Conservation (phyloP, 2,113 vertebrate genomes). For the Dolichotis patagonum region DNA sequence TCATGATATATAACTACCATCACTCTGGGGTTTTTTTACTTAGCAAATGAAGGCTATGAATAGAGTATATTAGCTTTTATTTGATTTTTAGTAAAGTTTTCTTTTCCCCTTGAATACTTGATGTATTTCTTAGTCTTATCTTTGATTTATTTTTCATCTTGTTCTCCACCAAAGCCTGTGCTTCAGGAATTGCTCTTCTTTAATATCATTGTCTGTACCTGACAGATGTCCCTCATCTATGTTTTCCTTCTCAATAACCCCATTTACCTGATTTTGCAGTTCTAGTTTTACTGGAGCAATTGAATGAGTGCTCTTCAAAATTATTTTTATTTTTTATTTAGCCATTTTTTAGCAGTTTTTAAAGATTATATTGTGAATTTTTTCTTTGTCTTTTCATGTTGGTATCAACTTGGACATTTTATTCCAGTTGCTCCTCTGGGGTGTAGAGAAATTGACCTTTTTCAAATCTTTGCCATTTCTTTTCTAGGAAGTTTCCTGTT, state of each 20-base stretch:
- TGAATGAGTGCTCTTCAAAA: slow-evolving; percentile 86
- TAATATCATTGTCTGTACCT: slow-evolving; percentile 93
- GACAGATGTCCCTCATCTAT: slow-evolving; percentile 91
- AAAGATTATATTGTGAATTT: slow-evolving; percentile 93
- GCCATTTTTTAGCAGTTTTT: slow-evolving; percentile 89
- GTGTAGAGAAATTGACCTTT: slow-evolving; percentile 89
- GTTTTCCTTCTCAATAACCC: slow-evolving; percentile 88
- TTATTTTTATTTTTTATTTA: slow-evolving; percentile 85
- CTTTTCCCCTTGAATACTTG: slow-evolving; percentile 93
- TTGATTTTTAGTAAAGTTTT: slow-evolving; percentile 93
- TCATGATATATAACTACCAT: slow-evolving; percentile 95
- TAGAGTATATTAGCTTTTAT: slow-evolving; percentile 93
- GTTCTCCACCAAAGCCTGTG: slow-evolving; percentile 92
- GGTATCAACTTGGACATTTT: slow-evolving; percentile 88
- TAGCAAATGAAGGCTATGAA: slow-evolving; percentile 92
- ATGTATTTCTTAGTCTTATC: slow-evolving; percentile 94
- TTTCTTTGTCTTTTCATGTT: slow-evolving; percentile 90
- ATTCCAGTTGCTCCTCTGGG: slow-evolving; percentile 82
- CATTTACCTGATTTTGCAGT: slow-evolving; percentile 92
- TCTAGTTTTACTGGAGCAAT: slow-evolving; percentile 82
- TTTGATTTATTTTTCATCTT: slow-evolving; percentile 90
- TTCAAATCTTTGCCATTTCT: slow-evolving; percentile 84
- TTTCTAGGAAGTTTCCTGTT: background rate
- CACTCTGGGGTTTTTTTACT: slow-evolving; percentile 94
- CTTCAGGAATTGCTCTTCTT: slow-evolving; percentile 86